Base-by-base conservation (phyloP, 2,888 invertebrate genomes). In the Germaria angustata region DNA sequence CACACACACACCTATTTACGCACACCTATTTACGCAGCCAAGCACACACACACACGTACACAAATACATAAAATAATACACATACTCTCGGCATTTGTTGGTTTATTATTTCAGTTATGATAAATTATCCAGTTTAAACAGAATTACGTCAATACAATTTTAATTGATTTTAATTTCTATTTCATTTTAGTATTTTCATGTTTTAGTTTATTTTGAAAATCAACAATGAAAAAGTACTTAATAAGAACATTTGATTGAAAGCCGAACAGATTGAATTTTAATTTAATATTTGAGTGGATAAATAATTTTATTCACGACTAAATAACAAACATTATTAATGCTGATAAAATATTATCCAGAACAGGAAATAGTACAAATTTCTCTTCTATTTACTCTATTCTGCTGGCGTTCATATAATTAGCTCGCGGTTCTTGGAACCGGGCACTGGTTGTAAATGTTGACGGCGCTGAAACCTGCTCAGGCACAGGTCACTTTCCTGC, bases 101-200 rank as follows among this genome's bases (percentile, higher is more conserved):
- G 13, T 22, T 57, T 34, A 57, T 49, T 69, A 13, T 53, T 41
- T 63, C 63, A 63, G 39, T 63, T 63, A 71, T 71, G 57, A 78
- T 72, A 71, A 78, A 71, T 78, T 78, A 41, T 63, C 32, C 57
- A 72, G 63, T 78, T 78, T 57, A 78, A 49, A 71, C 57, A 55
- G 44, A 61, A 61, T 49, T 55, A 63, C 63, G 71, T 20, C 36
- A 65, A 72, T 72, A 65, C 65, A 57, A 78, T 57, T 57, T 72
- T 78, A 71, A 78, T 71, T 71, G 65, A 71, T 78, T 78, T 65
- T 41, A 57, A 46, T 72, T 65, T 65, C 32, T 24, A n/a, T 66
- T 32, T 59, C 6, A 9, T 17, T 28, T 39, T n/a, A 4, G 2
- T 41, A 22, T 69, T 34, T 46, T 32, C 24, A 66, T 34, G 11